Conservation (phyloP, 2,888 invertebrate species). For the Drepanosiphum platanoidis region DNA sequence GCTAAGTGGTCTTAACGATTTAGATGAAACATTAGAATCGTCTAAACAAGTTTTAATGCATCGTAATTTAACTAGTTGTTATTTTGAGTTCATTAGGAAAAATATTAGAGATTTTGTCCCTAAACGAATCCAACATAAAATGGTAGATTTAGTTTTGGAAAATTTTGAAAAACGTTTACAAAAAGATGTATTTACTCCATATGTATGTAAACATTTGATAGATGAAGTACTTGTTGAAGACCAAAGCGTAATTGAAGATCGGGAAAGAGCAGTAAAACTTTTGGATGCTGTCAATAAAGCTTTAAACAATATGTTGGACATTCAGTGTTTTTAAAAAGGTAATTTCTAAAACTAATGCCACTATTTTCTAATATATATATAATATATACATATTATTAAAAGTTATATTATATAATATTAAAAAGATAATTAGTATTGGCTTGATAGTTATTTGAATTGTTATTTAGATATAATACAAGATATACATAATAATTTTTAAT, state of each 20-base stretch:
- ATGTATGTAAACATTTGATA: background rate
- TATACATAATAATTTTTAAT: too few species aligned
- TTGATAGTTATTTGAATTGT: too few species aligned
- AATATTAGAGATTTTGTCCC: slow-evolving; percentile 12
- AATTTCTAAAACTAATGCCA: too few species aligned
- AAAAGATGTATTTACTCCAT: background rate
- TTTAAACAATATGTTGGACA: background rate
- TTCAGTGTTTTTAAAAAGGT: background rate
- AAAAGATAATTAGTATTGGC: too few species aligned
- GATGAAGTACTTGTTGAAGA: background rate
- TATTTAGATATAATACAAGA: too few species aligned
- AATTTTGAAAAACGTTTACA: background rate
- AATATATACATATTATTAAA: too few species aligned
- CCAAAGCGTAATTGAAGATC: background rate
- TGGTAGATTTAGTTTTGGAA: background rate
- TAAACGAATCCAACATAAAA: slow-evolving; percentile 10
- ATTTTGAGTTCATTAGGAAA: slow-evolving; percentile 12
- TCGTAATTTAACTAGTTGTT: background rate
- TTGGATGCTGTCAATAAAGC: slow-evolving; percentile 11
- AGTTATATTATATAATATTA: too few species aligned
- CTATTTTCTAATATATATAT: too few species aligned
- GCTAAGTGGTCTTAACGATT: background rate
- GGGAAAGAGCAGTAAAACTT: background rate
- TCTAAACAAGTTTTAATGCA: background rate
- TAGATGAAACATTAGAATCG: background rate